phyloP scores from a whole-genome alignment of 2,888 invertebrate species.

The Trachelus iudaicus region DNA sequence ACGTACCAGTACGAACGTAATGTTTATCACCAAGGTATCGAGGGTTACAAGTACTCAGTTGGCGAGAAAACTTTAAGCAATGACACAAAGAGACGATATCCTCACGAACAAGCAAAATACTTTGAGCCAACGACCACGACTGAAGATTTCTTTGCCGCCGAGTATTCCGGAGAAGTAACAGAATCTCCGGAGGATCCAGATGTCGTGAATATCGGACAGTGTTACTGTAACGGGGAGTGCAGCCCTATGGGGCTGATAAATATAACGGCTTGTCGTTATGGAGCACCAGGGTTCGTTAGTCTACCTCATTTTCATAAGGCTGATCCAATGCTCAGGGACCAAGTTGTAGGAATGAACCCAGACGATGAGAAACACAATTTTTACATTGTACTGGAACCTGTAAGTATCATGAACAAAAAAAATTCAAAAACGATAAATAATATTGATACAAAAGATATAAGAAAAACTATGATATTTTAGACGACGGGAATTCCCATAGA shows the following conservation, averaged over 20 bases:
- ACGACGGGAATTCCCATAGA: conserved; percentile 80
- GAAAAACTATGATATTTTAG: conserved; percentile 63
- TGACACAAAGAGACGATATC: conserved; percentile 51
- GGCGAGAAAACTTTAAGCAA: conserved; percentile 70
- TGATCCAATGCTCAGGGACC: conserved; percentile 74
- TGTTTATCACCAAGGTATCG: conserved; percentile 70
- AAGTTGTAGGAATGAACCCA: conserved; percentile 78
- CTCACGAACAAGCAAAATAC: conserved; percentile 58
- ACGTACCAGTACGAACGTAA: conserved; percentile 69
- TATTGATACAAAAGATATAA: not conserved
- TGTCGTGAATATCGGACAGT: conserved; percentile 64
- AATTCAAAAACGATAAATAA: not conserved
- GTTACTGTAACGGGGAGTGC: conserved; percentile 81
- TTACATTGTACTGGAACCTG: conserved; percentile 81
- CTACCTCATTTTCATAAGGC: conserved; percentile 87
- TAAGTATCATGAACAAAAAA: conserved; percentile 66
- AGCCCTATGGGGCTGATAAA: conserved; percentile 80
- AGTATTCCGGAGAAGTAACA: conserved; percentile 34
- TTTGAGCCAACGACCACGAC: conserved; percentile 55
- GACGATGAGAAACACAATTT: conserved; percentile 78
- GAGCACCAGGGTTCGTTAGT: conserved; percentile 85
- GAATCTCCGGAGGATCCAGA: conserved; percentile 45
- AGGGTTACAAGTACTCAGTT: conserved; percentile 76
- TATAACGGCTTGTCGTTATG: conserved; percentile 81
- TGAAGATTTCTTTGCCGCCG: conserved; percentile 55